Evolutionary conservation across 2,888 invertebrate species (phyloP), one percentile per base, ranked within the genome.

Genomic region (Lasioglossum marginatum): DNA sequence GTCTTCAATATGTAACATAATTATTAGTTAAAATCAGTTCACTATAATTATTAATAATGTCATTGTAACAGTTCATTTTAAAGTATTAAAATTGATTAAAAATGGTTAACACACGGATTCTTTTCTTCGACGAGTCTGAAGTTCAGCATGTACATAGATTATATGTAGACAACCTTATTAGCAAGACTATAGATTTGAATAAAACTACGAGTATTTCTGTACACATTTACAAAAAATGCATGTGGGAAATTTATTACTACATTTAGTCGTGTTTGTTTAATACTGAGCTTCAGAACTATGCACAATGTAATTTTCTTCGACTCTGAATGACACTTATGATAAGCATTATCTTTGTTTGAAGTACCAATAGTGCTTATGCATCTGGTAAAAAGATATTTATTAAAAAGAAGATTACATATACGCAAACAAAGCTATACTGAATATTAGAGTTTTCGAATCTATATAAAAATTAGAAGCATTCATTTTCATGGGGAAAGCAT

Each of bases 1-100:
- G 93, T 93, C 90, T 86, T 78, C 40, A 71, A 72, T 83, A 52
- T 83, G 71, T 40, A 71, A 57, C 76, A 52, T 75, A 78, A 79
- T 57, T 48, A 77, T 19, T 74, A 70, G 6, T 60, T 34, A 63
- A 5, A 77, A 72, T 70, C 12, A 71, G 78, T 16, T 77, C 43
- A 66, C 19, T 66, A 66, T 66, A 19, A 66, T 34, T 34, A 48
- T 48, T 12, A 48, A 73, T 48, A 45, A 48, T 48, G 31, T 19
- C 23, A 78, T 37, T 72, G 52, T 81, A 40, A 71, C 57, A 40
- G 19, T 75, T 43, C 8, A 68, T 70, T 37, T 45, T 74, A 31
- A 80, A 82, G 40, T 34, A 34, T 34, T 72, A 19, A 81, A 68
- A 85, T 57, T 66, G 16, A 19, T 73, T 37, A 72, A 27, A 70